Conservation (phyloP, 2,797 vertebrate species). For the Malacoraja senta region DNA sequence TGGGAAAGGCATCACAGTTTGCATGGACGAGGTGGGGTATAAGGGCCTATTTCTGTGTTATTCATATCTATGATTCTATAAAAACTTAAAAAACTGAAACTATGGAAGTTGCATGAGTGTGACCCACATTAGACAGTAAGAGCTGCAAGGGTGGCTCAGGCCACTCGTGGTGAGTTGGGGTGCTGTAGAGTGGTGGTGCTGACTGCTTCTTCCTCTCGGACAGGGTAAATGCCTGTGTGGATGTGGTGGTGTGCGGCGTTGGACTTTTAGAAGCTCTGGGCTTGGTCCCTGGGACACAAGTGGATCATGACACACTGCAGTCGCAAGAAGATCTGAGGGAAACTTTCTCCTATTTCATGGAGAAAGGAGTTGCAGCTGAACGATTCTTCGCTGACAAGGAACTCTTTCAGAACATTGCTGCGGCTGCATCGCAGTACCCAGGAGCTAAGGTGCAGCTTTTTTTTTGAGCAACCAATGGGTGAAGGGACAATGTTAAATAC, state of each 20-base stretch:
- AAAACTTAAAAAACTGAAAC: too few relatives aligned
- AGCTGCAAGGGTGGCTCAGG: too few relatives aligned
- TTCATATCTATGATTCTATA: too few relatives aligned
- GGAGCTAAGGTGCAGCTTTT: constrained; percentile 70
- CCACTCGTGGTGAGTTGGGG: not conserved
- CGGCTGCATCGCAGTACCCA: constrained; percentile 70
- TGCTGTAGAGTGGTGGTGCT: not conserved
- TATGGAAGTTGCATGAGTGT: too few relatives aligned
- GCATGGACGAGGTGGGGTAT: too few relatives aligned
- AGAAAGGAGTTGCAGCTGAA: constrained; percentile 80
- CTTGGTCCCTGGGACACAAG: constrained; percentile 63
- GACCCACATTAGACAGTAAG: too few relatives aligned
- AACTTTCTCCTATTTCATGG: constrained; percentile 82
- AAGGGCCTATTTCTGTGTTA: too few relatives aligned
- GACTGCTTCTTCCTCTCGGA: not conserved
- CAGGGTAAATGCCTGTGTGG: constrained; percentile 91
- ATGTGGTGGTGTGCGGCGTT: constrained; percentile 86
- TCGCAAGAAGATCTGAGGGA: constrained; percentile 75
- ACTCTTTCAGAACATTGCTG: constrained; percentile 71
- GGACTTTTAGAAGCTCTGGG: constrained; percentile 80
- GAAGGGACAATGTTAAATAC: not conserved
- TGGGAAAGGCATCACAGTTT: too few relatives aligned
- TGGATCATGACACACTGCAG: constrained; percentile 70
- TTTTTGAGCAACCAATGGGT: not conserved
- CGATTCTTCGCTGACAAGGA: constrained; percentile 80